Base-by-base conservation (phyloP, 2,888 invertebrate species). In the Drosophila phalerata region DNA sequence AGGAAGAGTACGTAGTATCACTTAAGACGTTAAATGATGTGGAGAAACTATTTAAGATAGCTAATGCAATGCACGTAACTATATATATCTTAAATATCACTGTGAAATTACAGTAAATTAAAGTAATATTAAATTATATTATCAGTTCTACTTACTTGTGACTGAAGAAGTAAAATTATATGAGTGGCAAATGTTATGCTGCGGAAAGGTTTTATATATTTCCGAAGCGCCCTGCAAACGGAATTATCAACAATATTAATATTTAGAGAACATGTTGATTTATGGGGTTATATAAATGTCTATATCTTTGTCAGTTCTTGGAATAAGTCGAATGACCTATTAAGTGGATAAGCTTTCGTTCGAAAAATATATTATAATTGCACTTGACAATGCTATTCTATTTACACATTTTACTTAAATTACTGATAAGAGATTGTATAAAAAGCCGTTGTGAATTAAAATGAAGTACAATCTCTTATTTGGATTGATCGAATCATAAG, bases 391-490 rank as follows among this genome's bases (percentile, higher is more conserved):
- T 9, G 8, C 0, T 13, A 42, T 60, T 45, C 49, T 69, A 15
- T 42, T 37, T 57, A 22, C 40, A 49, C 51, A 51, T n/a, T 25
- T 28, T 30, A 13, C 11, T 40, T 37, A 47, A 38, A 37, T 3
- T 17, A 17, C 11, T 17, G 56, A 67, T 55, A 71, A 60, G 43
- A 13, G 38, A 15, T 38, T 11, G n/a, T 73, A 77, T 73, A 73
- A 85, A 81, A 81, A 58, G 62, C 40, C 1, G 22, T 5, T 22
- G n/a, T 0, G 5, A 25, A 5, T 17, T 5, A 8, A 19, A 45
- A 19, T 63, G 51, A 13, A 56, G 61, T 52, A 25, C 10, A 48
- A 40, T 57, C 47, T 43, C n/a, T 15, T 13, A n/a, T 42, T 43
- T 42, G n/a, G 3, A 42, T 62, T 40, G 47, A 57, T 37, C 10